Percentiles rank a stretch among this genome's conserved stretches.
phyloP scores from a whole-genome alignment of 2,113 vertebrate genomes.

The Pseudorectes ferrugineus region DNA sequence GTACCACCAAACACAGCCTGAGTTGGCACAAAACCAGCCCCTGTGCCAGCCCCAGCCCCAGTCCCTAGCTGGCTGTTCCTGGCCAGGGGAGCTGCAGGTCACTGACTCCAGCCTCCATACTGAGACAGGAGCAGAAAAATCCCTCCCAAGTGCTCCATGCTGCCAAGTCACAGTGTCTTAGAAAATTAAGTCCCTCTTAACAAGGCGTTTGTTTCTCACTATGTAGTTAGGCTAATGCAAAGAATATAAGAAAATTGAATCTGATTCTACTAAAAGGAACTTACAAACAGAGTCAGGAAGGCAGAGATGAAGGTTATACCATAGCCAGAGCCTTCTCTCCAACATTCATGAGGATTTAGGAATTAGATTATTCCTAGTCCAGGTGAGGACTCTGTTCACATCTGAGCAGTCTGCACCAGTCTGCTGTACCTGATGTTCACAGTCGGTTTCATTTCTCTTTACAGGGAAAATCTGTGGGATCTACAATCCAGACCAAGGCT shows the following conservation, averaged over 20 bases:
- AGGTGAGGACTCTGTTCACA: not conserved
- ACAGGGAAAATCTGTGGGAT: not conserved
- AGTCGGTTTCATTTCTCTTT: not conserved
- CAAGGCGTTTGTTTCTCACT: not conserved
- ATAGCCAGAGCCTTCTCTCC: not conserved
- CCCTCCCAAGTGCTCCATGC: not conserved
- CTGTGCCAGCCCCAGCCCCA: not conserved
- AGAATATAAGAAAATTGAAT: not conserved
- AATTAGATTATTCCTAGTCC: not conserved
- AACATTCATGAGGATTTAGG: not conserved
- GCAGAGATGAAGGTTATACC: not conserved
- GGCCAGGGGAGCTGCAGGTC: not conserved
- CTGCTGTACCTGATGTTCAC: not conserved
- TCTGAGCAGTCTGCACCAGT: not conserved
- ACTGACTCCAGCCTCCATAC: not conserved
- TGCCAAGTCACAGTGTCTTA: constrained; percentile 10
- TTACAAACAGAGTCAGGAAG: not conserved
- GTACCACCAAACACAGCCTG: not conserved
- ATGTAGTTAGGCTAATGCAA: not conserved
- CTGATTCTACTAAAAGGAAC: constrained; percentile 6
- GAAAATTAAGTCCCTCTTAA: not conserved
- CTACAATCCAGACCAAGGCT: not conserved
- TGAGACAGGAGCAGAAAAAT: not conserved
- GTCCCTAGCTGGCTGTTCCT: not conserved
- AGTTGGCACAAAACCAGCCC: not conserved